Evolutionary conservation across 2,113 vertebrate genomes (phyloP).

Genomic region (Rostratula benghalensis): DNA sequence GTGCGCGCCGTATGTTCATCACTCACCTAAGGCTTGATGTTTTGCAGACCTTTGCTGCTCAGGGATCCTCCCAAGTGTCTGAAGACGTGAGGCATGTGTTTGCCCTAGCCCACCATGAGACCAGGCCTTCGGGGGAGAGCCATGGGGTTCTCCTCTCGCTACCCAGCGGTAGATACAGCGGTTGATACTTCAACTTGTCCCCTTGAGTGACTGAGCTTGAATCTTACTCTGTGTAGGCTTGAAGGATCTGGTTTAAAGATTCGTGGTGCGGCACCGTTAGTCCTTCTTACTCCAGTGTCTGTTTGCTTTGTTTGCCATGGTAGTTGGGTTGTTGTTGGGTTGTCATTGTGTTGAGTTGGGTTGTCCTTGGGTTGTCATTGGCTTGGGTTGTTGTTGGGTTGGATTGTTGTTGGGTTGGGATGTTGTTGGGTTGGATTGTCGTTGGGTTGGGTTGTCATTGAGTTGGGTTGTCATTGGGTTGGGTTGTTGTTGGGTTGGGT

Average conservation of each 20-base stretch:
- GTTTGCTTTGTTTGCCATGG: neutral
- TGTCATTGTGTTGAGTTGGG: too few species aligned
- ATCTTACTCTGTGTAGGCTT: neutral
- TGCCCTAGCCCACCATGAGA: too few species aligned
- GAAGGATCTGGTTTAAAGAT: neutral
- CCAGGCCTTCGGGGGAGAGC: neutral
- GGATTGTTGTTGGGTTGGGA: too few species aligned
- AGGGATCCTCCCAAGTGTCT: neutral
- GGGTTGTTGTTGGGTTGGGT: too few species aligned
- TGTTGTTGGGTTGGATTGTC: too few species aligned
- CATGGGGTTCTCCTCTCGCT: neutral
- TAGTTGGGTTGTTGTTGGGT: neutral
- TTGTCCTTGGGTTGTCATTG: neutral
- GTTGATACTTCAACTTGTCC: too few species aligned
- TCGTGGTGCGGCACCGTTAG: neutral
- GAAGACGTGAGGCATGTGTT: neutral
- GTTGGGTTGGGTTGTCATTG: too few species aligned
- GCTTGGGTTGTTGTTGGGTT: neutral
- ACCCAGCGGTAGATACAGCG: too few species aligned
- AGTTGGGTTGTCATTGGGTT: too few species aligned
- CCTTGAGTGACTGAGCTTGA: neutral
- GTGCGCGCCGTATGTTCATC: neutral
- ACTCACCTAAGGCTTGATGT: neutral
- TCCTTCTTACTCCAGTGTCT: too few species aligned
- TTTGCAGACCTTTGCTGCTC: neutral